phyloP scores from a whole-genome alignment of 2,113 vertebrate species.

The Scophthalmus maximus region DNA sequence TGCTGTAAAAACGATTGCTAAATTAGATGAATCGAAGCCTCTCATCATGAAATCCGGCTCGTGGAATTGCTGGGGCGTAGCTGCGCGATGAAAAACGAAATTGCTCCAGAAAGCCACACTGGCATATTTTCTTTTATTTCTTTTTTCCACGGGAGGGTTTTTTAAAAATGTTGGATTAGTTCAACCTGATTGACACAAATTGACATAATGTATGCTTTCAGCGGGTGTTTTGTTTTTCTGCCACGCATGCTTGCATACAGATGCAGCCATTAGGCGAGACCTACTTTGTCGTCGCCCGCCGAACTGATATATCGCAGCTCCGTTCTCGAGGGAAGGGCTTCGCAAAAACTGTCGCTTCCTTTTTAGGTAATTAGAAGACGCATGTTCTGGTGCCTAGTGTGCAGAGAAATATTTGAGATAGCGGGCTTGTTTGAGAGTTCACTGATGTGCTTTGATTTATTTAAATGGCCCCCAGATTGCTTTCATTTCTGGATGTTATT shows the following conservation, averaged over 20 bases:
- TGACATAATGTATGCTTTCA: conserved; percentile 48
- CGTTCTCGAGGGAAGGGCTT: conserved; percentile 23
- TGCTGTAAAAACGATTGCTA: conserved; percentile 59
- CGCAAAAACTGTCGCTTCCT: conserved; percentile 40
- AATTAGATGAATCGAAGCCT: conserved; percentile 60
- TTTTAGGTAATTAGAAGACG: conserved; percentile 46
- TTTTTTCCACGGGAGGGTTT: conserved; percentile 8
- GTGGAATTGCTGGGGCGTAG: conserved; percentile 28
- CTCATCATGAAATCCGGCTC: conserved; percentile 56
- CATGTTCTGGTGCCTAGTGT: conserved; percentile 38
- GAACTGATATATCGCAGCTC: conserved; percentile 29
- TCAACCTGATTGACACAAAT: conserved; percentile 51
- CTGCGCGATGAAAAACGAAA: conserved; percentile 28
- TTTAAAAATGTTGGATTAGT: conserved; percentile 40
- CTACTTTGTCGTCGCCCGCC: not conserved
- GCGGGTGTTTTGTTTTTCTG: conserved; percentile 32
- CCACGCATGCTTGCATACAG: conserved; percentile 11
- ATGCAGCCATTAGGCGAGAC: conserved; percentile 27
- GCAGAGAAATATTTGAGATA: conserved; percentile 25
- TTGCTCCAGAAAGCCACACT: conserved; percentile 27
- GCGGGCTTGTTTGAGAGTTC: conserved; percentile 29
- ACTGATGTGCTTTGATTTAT: conserved; percentile 21
- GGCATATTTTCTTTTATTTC: conserved; percentile 21
- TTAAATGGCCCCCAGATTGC: not conserved
- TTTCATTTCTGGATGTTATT: too few species aligned